Conservation (phyloP, 2,113 vertebrate genomes). For the Campylomormyrus tamandua region DNA sequence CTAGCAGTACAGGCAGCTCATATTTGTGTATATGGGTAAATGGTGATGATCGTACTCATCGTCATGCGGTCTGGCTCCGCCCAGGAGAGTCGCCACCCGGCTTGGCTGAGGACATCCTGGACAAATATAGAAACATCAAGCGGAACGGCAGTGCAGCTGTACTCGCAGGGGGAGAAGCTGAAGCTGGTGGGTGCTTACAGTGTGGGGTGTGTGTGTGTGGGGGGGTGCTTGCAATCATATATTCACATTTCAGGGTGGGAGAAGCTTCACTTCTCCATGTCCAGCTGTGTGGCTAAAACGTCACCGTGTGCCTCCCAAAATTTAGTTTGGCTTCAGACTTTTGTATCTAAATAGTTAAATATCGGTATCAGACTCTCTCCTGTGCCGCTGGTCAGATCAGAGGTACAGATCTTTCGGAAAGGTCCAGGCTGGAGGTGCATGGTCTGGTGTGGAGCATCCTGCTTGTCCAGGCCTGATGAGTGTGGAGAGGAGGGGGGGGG, state of each 20-base stretch:
- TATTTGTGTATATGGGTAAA: background rate
- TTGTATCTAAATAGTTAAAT: background rate
- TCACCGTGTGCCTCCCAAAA: too few relatives aligned
- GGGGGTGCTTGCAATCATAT: background rate
- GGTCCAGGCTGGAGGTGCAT: background rate
- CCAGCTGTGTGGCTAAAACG: background rate
- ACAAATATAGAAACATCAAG: slow-evolving; percentile 97
- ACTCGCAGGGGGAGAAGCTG: slow-evolving; percentile 61
- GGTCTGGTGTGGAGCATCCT: background rate
- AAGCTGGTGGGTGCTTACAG: slow-evolving; percentile 57
- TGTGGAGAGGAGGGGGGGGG: background rate
- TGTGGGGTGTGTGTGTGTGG: background rate
- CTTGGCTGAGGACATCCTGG: slow-evolving; percentile 91
- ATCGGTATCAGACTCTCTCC: background rate
- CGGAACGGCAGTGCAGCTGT: slow-evolving; percentile 71
- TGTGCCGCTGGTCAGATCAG: background rate
- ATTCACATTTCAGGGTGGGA: background rate
- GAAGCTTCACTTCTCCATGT: background rate
- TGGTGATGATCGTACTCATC: background rate
- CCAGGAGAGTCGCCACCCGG: slow-evolving; percentile 77
- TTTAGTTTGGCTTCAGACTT: background rate
- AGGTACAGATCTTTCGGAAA: too few relatives aligned
- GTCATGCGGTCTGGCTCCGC: slow-evolving; percentile 14
- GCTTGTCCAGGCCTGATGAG: background rate
- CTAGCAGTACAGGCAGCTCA: background rate